Evolutionary conservation across 2,888 invertebrate genomes (phyloP), one percentile per base, ranked within the genome.

Genomic region (Ochropleura plecta): DNA sequence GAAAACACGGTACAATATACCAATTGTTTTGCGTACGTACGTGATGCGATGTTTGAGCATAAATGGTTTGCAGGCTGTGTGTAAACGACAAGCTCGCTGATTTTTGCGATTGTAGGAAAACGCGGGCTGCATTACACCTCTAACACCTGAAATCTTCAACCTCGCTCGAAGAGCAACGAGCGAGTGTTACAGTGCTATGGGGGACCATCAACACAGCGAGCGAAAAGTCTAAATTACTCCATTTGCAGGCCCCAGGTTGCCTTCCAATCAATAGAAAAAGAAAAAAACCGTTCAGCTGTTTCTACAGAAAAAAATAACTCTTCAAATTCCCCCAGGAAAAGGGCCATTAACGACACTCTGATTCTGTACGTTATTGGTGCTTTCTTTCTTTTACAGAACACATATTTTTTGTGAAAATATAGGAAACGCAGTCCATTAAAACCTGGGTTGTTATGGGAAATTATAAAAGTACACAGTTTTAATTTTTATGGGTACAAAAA

Each of bases 1-100:
- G 51, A 81, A 81, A 86, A 78, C 70, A 84, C 59, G 51, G 55
- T 14, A 65, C 57, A 69, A 59, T 79, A n/a, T 63, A 18, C 30
- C 30, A 30, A 30, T 30, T 73, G 81, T 73, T 84, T 74, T 70
- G 46, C 48, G 14, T 65, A 59, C 68, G 57, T 65, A 62, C 40
- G 10, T 42, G 64, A 40, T 62, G n/a, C 60, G n/a, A 57, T 75
- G 57, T 75, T 79, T 42, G 30, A 60, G 10, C 40, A 20, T 72
- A 70, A 76, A 83, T 64, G 51, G 63, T 66, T 64, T 76, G 57
- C 63, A 46, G 77, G 44, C 48, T 76, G 66, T 62, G 57, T 70
- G 67, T 46, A 73, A 55, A 63, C 46, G 76, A 72, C 63, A 73
- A 46, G 60, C 10, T 64, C 18, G 42, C 48, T 20, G 51, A 73